These are phyloP conservation scores for Napeogenes sylphis DNA, from an alignment of 2,888 invertebrate genomes.

Conservation along the genomic window DNA sequence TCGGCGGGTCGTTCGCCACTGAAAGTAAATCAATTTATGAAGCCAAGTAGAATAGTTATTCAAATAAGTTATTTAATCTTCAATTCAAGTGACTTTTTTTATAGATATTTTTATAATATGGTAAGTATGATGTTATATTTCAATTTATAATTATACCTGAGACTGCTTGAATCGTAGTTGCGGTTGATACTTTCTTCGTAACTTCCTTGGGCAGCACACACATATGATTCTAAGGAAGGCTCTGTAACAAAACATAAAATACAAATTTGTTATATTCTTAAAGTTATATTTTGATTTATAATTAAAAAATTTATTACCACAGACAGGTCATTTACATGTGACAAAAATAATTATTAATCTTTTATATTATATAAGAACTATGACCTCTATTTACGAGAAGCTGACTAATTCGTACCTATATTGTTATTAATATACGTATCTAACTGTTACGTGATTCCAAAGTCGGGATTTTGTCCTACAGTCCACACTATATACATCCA, in stretches of 20 bases:
- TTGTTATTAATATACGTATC: too few relatives aligned
- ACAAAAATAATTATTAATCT: too few relatives aligned
- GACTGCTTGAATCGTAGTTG: slow-evolving; percentile 91
- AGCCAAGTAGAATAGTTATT: not conserved
- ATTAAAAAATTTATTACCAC: too few relatives aligned
- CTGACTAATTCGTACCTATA: too few relatives aligned
- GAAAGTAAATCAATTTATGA: slow-evolving; percentile 62
- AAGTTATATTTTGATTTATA: too few relatives aligned
- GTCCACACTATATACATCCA: too few relatives aligned
- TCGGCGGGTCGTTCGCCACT: slow-evolving; percentile 84
- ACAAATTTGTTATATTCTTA: not conserved
- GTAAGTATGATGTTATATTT: not conserved
- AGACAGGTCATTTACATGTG: too few relatives aligned
- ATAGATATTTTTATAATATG: not conserved
- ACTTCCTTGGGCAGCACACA: slow-evolving; percentile 90
- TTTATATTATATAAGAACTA: too few relatives aligned
- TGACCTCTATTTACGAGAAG: too few relatives aligned
- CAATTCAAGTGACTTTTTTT: not conserved
- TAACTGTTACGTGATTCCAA: too few relatives aligned
- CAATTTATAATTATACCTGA: slow-evolving; percentile 77
- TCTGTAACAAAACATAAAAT: slow-evolving; percentile 77
- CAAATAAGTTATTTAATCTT: not conserved
- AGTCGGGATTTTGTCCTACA: too few relatives aligned
- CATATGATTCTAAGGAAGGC: slow-evolving; percentile 95
- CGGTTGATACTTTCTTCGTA: slow-evolving; percentile 88